Percentiles rank a stretch among this genome's conserved stretches.
phyloP scores from a whole-genome alignment of 2,113 vertebrate genomes.

The Anoplopoma fimbria region DNA sequence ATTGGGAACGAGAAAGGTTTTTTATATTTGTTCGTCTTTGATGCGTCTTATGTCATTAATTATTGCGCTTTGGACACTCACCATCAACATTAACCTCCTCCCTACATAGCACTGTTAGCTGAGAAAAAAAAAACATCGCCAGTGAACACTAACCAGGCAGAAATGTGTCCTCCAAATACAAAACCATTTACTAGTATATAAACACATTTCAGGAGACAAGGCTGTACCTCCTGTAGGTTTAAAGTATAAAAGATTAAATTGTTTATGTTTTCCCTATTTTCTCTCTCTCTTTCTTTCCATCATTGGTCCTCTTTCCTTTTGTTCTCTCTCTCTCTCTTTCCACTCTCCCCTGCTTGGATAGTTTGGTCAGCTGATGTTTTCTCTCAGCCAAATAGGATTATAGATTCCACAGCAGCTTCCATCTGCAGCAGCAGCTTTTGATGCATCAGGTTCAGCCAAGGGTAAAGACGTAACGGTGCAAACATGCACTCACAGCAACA shows the following conservation, averaged over 20 bases:
- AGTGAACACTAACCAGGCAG: background rate
- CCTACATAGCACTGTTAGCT: background rate
- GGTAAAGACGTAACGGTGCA: slow-evolving; percentile 13
- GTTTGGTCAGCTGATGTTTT: background rate
- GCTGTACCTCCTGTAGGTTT: background rate
- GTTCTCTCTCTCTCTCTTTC: background rate
- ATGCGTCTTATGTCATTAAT: too few species aligned
- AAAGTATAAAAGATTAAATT: background rate
- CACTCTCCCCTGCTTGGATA: background rate
- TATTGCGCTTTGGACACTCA: background rate
- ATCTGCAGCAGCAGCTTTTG: slow-evolving; percentile 17
- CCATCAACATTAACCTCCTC: background rate
- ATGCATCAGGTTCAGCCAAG: slow-evolving; percentile 17
- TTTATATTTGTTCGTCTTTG: background rate
- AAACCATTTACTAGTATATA: background rate
- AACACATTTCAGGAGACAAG: background rate
- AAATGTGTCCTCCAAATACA: background rate
- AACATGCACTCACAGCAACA: slow-evolving; percentile 15
- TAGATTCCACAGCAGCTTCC: slow-evolving; percentile 9
- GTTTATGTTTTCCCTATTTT: background rate
- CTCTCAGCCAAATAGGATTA: slow-evolving; percentile 36
- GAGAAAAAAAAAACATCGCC: background rate
- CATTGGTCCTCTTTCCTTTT: background rate
- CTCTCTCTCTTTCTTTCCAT: background rate
- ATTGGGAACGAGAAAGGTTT: too few species aligned